Percentiles rank a stretch among this genome's conserved stretches.
Evolutionary conservation across 92 coral and sea anemone species (phyloP).

Genomic region (Palythoa caribaeorum): DNA sequence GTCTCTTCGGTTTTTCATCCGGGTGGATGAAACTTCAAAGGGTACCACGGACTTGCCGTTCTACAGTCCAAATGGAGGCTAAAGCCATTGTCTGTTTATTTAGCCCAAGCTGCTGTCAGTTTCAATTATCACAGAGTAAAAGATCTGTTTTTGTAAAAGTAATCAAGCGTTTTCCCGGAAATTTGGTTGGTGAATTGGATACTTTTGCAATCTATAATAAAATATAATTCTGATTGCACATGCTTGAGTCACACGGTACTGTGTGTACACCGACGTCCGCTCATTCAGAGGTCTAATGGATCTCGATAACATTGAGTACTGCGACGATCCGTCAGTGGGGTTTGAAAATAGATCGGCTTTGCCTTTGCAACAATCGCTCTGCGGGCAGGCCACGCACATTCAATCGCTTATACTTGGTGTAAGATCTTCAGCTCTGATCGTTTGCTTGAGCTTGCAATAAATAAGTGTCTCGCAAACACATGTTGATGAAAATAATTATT

Average conservation of each 20-base stretch:
- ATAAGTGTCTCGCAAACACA: too few relatives aligned
- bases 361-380: too few relatives aligned
- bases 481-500: too few relatives aligned
- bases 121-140: too few relatives aligned
- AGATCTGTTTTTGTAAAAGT: neutral
- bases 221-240: slow-evolving; percentile 7
- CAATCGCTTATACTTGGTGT: too few relatives aligned
- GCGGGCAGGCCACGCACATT: too few relatives aligned
- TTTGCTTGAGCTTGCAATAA: too few relatives aligned
- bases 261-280: slow-evolving; percentile 5
- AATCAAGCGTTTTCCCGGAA: slow-evolving; percentile 18
- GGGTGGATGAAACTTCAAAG: neutral
- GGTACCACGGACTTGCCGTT: neutral
- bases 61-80: neutral
- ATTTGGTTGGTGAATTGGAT: neutral
- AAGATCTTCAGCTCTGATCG: too few relatives aligned
- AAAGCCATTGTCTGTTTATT: slow-evolving; percentile 3
- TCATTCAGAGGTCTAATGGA: slow-evolving; percentile 16
- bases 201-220: slow-evolving; percentile 8
- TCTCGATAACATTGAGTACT: slow-evolving; percentile 17
- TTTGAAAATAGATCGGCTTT: slow-evolving; percentile 18
- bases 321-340: slow-evolving; percentile 3
- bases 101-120: neutral
- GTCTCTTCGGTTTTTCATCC: neutral
- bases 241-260: slow-evolving; percentile 9